Conservation (phyloP, 2,797 vertebrate species). For the Molothrus ater region DNA sequence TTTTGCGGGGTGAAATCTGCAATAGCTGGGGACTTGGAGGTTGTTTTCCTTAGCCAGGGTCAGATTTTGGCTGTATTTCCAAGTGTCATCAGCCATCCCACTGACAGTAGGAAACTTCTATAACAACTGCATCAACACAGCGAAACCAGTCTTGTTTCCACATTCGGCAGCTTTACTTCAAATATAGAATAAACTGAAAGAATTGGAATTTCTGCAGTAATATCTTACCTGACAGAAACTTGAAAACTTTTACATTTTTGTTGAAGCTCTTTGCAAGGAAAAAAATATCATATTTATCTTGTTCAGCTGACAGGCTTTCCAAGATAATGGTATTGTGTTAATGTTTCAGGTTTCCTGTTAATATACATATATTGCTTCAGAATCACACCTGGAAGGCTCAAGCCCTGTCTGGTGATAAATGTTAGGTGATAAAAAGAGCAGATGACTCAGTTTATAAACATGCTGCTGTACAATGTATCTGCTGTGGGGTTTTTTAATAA, state of each 20-base stretch:
- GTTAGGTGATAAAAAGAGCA: neutral
- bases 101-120: neutral
- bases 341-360: neutral
- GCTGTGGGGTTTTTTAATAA: neutral
- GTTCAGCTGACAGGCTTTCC: neutral
- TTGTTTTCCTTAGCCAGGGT: neutral
- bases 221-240: neutral
- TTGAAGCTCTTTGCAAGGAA: neutral
- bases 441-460: neutral
- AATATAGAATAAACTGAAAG: neutral
- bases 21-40: rapidly evolving
- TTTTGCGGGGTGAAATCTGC: neutral
- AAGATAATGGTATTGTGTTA: neutral
- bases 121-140: neutral
- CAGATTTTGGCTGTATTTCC: neutral
- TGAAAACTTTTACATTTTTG: neutral
- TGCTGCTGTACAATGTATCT: neutral
- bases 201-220: neutral
- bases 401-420: neutral
- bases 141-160: neutral
- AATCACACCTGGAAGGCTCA: neutral
- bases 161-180: neutral
- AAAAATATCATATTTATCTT: neutral
- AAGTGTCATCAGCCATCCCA: neutral
- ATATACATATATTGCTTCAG: neutral